These are phyloP conservation scores for Pseudachorutes palmiensis DNA, from an alignment of 1,140 invertebrate genomes.

Conservation along the genomic window DNA sequence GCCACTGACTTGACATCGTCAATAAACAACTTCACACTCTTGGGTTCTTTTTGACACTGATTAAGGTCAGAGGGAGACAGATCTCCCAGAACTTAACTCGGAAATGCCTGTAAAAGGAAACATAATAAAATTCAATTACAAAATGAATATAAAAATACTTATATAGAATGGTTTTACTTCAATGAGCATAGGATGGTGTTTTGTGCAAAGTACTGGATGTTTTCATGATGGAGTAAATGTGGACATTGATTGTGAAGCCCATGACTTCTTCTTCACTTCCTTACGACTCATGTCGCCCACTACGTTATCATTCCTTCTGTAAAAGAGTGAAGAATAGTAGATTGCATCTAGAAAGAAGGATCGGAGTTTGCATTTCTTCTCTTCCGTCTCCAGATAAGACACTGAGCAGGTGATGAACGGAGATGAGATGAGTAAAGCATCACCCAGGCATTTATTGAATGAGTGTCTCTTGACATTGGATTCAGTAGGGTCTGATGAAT, in stretches of 20 bases:
- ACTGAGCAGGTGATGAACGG: constrained; percentile 75
- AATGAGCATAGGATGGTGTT: not conserved
- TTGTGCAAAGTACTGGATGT: not conserved
- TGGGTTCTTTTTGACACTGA: constrained; percentile 23
- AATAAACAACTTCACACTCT: constrained; percentile 38
- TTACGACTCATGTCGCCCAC: not conserved
- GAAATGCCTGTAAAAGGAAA: not conserved
- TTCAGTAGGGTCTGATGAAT: constrained; percentile 12
- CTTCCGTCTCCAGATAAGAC: constrained; percentile 80
- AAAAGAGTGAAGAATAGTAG: constrained; percentile 58
- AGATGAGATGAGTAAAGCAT: constrained; percentile 69
- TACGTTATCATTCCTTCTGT: constrained; percentile 19
- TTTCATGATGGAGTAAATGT: not conserved
- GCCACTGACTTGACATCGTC: constrained; percentile 43
- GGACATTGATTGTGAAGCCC: constrained; percentile 33
- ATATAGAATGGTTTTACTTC: not conserved
- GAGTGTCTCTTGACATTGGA: constrained; percentile 3
- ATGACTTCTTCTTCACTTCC: constrained; percentile 48
- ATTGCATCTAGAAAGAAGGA: constrained; percentile 70
- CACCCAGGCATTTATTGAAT: constrained; percentile 65
- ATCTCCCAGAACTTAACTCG: not conserved
- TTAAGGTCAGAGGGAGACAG: not conserved
- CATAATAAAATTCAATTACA: not conserved
- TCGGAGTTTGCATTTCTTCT: constrained; percentile 65
- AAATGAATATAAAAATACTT: not conserved